Base-by-base conservation (phyloP, 92 coral and sea anemone genomes). In the Porites rus region DNA sequence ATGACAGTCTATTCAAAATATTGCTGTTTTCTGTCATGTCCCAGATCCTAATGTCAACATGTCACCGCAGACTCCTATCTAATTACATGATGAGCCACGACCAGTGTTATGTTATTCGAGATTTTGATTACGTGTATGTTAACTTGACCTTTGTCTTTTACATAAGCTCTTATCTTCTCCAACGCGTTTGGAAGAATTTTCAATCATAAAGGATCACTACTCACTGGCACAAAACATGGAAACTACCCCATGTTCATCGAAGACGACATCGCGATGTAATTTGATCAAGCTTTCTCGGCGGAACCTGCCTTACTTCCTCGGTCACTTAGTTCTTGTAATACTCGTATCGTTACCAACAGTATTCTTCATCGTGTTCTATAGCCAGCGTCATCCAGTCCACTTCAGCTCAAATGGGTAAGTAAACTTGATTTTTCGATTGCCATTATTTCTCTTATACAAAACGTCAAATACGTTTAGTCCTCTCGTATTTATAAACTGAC, bases 281-380 rank as follows among this genome's bases (percentile, higher is more conserved):
- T 60, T 50, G 6, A 10, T 83, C 72, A 83, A 73, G 64, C 53
- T 72, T 22, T 72, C 83, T 18, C 51, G 76, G 53, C 73, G 69
- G 43, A 66, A 25, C 14, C 18, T 85, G 13, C 22, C 46, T 51
- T 85, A 75, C 59, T 89, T 86, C 54, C 16, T 72, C 12, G 93
- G 90, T 21, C 95, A 94, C 80, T 60, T 88, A 51, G 58, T 94
- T 10, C 77, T 96, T 69, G 82, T 93, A 18, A 74, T 85, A 11
- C 79, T 84, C 54, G 92, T 96, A 8, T 76, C 89, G 53, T 84
- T 96, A 20, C 99, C 99, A 17, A 95, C 99, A 11, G 86, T 95
- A 8, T 94, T 96, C 90, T 96, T 86, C 64, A 38, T 38, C 46
- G 46, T 38, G 76, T 93, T 25, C 61, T 81, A 7, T 94, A 89